These are phyloP conservation scores for Cettia cetti DNA, from an alignment of 2,113 vertebrate genomes.

Conservation along the genomic window DNA sequence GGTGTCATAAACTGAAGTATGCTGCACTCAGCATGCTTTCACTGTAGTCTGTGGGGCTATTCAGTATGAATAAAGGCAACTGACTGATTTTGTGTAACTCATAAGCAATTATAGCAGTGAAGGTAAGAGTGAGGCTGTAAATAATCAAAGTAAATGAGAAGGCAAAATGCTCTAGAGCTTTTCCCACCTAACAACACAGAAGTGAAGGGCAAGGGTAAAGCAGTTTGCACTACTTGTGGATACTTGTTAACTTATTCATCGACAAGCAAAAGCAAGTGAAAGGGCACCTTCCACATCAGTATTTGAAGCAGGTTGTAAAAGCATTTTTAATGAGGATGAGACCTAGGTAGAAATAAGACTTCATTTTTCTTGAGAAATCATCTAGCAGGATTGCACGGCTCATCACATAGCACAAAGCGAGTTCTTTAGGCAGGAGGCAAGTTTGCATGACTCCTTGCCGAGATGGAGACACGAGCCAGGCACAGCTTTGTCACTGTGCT, in stretches of 20 bases:
- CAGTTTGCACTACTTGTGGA: background rate
- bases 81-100: constrained; percentile 25
- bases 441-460: background rate
- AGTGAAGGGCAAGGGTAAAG: constrained; percentile 14
- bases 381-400: background rate
- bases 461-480: background rate
- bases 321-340: constrained; percentile 25
- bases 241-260: constrained; percentile 21
- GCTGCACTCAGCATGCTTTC: background rate
- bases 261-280: constrained; percentile 18
- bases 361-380: constrained; percentile 27
- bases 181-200: background rate
- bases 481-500: background rate
- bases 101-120: constrained; percentile 4
- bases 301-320: constrained; percentile 6
- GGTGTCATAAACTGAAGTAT: constrained; percentile 1
- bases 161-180: constrained; percentile 21
- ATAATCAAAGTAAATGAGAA: constrained; percentile 41
- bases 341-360: background rate
- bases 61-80: constrained; percentile 7
- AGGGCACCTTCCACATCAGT: constrained; percentile 32
- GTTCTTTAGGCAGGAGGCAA: background rate
- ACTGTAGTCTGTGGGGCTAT: background rate
- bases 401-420: background rate
- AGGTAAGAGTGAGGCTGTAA: constrained; percentile 13